Evolutionary conservation across 2,113 vertebrate species (phyloP).

Genomic region (Cisticola juncidis): DNA sequence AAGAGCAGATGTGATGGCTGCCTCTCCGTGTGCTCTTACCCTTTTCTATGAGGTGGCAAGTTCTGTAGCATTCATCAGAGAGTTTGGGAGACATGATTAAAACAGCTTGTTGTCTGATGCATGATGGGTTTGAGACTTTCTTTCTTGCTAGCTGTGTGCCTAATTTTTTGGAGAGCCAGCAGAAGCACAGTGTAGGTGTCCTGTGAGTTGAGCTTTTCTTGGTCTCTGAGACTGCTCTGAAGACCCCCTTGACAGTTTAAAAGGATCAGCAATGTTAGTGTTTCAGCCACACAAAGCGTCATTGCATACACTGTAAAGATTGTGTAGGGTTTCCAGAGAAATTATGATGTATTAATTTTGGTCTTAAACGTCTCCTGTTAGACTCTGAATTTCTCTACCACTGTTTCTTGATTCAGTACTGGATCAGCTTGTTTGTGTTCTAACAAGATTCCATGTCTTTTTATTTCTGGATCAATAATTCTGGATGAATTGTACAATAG

Average conservation of each 20-base stretch:
- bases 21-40: background rate
- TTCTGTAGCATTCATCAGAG: background rate
- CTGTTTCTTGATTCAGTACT: background rate
- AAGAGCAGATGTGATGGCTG: background rate
- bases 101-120: background rate
- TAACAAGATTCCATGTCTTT: background rate
- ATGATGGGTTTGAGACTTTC: background rate
- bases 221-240: background rate
- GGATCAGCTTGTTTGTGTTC: background rate
- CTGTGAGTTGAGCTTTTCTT: background rate
- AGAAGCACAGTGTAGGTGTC: background rate
- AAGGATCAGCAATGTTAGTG: background rate
- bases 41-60: background rate
- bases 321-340: background rate
- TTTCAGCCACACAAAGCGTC: background rate
- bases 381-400: background rate
- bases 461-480: background rate
- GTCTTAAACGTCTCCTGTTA: background rate
- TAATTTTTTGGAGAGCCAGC: background rate
- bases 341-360: background rate
- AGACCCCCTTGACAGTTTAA: background rate
- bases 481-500: background rate
- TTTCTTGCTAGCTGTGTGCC: background rate
- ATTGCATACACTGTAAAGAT: background rate
- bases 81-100: background rate